phyloP scores from a whole-genome alignment of 2,113 vertebrate genomes.

The Cathartes aura region DNA sequence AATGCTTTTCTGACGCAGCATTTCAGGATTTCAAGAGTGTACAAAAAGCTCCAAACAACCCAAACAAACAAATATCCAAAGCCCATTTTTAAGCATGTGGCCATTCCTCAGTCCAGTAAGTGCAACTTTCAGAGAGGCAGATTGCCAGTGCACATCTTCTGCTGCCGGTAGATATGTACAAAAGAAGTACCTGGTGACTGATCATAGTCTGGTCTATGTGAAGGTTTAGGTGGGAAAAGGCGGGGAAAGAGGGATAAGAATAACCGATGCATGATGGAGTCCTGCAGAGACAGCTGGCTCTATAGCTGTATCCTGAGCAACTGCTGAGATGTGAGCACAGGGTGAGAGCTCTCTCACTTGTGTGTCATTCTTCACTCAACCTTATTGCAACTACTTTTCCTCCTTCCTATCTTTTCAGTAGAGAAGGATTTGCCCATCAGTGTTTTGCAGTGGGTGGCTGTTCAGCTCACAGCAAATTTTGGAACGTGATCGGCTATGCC shows the following conservation, averaged over 20 bases:
- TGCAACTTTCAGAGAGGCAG: neutral
- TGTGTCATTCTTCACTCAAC: neutral
- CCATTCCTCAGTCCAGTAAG: neutral
- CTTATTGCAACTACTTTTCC: neutral
- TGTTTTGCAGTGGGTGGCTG: neutral
- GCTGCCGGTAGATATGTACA: neutral
- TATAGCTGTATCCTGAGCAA: neutral
- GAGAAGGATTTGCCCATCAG: neutral
- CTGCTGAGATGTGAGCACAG: neutral
- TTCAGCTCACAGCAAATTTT: neutral
- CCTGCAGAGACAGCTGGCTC: neutral
- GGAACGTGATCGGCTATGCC: accelerated
- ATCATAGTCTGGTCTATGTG: neutral
- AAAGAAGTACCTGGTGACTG: neutral
- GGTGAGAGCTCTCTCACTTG: neutral
- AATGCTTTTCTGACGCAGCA: neutral
- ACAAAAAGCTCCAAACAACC: neutral
- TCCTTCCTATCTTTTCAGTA: neutral
- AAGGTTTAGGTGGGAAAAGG: neutral
- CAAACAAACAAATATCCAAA: neutral
- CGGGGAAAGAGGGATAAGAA: neutral
- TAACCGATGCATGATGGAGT: neutral
- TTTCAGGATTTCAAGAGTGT: neutral
- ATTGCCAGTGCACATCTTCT: neutral
- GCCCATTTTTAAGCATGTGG: neutral